Conservation (phyloP, 2,113 vertebrate genomes). For the Girardinichthys multiradiatus region DNA sequence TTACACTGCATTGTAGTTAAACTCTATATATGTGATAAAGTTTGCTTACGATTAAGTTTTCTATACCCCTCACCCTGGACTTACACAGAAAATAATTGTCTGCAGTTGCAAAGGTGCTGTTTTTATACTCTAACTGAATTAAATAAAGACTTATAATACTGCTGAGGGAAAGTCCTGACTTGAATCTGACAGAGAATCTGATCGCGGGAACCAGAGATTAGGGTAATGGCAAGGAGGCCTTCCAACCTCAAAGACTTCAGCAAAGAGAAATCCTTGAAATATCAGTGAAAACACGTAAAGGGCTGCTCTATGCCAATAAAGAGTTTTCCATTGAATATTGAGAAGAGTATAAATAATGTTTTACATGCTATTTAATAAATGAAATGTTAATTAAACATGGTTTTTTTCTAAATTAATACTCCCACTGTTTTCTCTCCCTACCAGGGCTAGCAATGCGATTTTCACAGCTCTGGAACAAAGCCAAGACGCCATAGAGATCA, state of each 20-base stretch:
- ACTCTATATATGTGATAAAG: background rate
- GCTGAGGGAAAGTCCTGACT: background rate
- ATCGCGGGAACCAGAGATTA: background rate
- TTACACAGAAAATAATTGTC: background rate
- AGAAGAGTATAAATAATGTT: too few species aligned
- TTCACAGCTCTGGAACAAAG: conserved; percentile 96
- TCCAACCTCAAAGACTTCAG: background rate
- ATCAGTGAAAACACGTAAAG: too few species aligned
- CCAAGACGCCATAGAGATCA: conserved; percentile 98
- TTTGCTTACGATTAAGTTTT: background rate
- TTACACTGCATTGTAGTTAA: background rate
- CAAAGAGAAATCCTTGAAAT: background rate
- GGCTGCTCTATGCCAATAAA: too few species aligned
- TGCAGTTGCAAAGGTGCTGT: background rate
- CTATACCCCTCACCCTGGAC: background rate
- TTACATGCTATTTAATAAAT: too few species aligned
- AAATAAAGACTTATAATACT: background rate
- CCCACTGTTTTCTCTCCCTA: conserved; percentile 20
- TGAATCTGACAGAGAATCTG: background rate
- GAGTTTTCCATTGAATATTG: too few species aligned
- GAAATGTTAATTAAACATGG: too few species aligned
- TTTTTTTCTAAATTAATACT: too few species aligned
- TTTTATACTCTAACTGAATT: background rate
- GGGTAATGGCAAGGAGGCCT: background rate
- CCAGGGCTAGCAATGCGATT: conserved; percentile 93